phyloP scores from a whole-genome alignment of 2,113 vertebrate genomes.

The Indicator maculatus region DNA sequence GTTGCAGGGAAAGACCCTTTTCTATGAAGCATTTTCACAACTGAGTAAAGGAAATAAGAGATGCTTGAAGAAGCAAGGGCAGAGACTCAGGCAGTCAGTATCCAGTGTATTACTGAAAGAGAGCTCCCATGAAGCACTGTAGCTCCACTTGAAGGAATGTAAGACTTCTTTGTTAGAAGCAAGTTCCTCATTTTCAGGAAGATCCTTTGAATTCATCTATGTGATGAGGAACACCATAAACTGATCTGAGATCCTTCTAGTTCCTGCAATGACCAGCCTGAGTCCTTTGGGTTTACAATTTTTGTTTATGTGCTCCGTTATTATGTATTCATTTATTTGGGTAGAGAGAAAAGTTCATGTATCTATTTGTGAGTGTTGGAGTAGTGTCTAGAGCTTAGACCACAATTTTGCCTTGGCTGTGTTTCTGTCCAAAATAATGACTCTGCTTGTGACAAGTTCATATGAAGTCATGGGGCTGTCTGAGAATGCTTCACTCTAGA shows the following conservation, averaged over 20 bases:
- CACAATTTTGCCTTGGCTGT: background rate
- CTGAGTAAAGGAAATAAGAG: background rate
- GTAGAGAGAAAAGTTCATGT: background rate
- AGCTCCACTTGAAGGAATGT: background rate
- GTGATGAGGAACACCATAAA: background rate
- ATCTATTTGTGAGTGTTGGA: background rate
- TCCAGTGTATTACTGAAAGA: background rate
- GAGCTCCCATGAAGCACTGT: background rate
- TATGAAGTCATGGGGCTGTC: slow-evolving; percentile 55
- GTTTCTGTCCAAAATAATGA: slow-evolving; percentile 37
- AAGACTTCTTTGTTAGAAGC: background rate
- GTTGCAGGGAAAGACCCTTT: background rate
- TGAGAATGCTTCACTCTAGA: slow-evolving; percentile 23
- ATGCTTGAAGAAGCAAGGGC: background rate
- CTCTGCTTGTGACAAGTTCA: background rate
- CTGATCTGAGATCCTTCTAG: background rate
- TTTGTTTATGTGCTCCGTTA: background rate
- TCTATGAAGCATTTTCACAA: background rate
- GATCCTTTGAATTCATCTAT: background rate
- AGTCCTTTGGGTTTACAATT: background rate
- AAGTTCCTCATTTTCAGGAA: background rate
- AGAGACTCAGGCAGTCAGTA: background rate
- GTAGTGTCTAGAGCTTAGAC: background rate
- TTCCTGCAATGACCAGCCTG: background rate
- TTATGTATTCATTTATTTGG: background rate